These are phyloP conservation scores for Drosophila recens DNA, from an alignment of 2,888 invertebrate species.

Conservation along the genomic window DNA sequence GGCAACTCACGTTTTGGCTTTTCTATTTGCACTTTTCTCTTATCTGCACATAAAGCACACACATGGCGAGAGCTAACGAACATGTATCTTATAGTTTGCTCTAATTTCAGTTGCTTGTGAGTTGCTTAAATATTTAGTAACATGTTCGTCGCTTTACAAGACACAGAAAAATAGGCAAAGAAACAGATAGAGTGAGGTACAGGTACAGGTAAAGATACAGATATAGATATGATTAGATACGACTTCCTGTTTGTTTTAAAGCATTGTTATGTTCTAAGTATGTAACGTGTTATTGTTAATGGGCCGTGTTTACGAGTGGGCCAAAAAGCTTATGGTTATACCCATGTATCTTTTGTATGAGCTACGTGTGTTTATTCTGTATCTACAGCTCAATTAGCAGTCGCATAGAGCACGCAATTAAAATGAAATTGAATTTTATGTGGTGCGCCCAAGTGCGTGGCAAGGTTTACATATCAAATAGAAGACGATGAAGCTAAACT, in stretches of 20 bases:
- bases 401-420: slow-evolving; percentile 73
- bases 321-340: slow-evolving; percentile 51
- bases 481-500: slow-evolving; percentile 8
- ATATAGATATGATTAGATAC: slow-evolving; percentile 73
- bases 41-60: slow-evolving; percentile 47
- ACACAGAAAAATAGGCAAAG: slow-evolving; percentile 10
- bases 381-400: slow-evolving; percentile 72
- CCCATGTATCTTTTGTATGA: slow-evolving; percentile 14
- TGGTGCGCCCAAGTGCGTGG: slow-evolving; percentile 66
- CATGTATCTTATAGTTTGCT: slow-evolving; percentile 66
- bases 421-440: slow-evolving; percentile 78
- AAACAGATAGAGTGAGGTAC: slow-evolving; percentile 34
- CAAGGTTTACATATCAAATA: slow-evolving; percentile 50
- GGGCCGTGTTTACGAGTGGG: slow-evolving; percentile 56
- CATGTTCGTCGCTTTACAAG: slow-evolving; percentile 55
- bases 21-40: slow-evolving; percentile 74
- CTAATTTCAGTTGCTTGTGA: slow-evolving; percentile 63
- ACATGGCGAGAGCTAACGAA: slow-evolving; percentile 22
- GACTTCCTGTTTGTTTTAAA: slow-evolving; percentile 71
- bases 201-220: slow-evolving; percentile 42
- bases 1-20: slow-evolving; percentile 61
- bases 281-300: slow-evolving; percentile 66
- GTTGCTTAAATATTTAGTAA: slow-evolving; percentile 79
- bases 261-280: slow-evolving; percentile 40
- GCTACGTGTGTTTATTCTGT: slow-evolving; percentile 31